These are phyloP conservation scores for Lethrus apterus DNA, from an alignment of 1,140 invertebrate genomes.

Conservation along the genomic window DNA sequence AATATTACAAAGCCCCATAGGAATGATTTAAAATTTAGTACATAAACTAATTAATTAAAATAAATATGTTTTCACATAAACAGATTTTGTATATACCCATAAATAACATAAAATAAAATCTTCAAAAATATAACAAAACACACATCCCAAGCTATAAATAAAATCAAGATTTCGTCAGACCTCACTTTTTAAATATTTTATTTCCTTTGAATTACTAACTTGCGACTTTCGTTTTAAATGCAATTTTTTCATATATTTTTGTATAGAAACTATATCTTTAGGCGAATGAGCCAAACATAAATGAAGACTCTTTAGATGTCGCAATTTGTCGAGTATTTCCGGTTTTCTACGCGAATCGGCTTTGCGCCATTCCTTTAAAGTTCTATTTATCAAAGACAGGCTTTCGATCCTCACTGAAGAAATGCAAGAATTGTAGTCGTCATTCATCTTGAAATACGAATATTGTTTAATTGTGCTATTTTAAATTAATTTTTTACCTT, in stretches of 20 bases:
- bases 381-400: constrained; percentile 24
- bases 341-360: constrained; percentile 22
- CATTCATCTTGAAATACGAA: constrained; percentile 18
- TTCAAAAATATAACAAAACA: no score
- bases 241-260: constrained; percentile 7
- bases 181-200: no score
- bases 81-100: no score
- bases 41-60: no score
- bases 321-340: constrained; percentile 26
- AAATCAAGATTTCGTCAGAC: no score
- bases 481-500: constrained; percentile 23
- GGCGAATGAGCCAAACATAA: constrained; percentile 30
- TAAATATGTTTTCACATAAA: no score
- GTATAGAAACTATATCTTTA: constrained; percentile 1
- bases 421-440: constrained; percentile 25
- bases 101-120: no score
- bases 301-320: constrained; percentile 27
- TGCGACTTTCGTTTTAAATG: background rate
- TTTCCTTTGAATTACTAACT: no score
- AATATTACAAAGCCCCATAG: no score
- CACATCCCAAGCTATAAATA: no score
- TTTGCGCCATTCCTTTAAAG: constrained; percentile 29
- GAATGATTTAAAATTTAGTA: no score
- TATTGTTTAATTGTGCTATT: background rate
- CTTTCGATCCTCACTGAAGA: constrained; percentile 27